A percentile compares a stretch with the other conserved stretches of the same genome.
Evolutionary conservation across 1,140 invertebrate species (phyloP).

Genomic region (Heliconius congener): DNA sequence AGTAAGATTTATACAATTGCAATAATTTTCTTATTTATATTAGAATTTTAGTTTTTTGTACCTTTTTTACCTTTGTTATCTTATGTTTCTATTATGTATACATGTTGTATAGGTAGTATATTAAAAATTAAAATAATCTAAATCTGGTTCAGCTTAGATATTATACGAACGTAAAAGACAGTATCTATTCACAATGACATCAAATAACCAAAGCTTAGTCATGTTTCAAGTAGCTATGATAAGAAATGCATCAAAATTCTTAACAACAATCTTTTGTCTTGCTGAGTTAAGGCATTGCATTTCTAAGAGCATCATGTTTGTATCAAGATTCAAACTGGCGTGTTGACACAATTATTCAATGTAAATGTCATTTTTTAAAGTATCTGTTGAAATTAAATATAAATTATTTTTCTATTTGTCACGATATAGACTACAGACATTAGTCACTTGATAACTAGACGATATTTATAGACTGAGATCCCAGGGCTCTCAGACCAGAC

Average conservation of each 20-base stretch:
- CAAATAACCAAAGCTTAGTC: constrained; percentile 28
- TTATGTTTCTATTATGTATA: too few relatives aligned
- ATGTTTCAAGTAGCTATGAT: constrained; percentile 27
- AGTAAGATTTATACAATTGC: too few relatives aligned
- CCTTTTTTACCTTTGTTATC: too few relatives aligned
- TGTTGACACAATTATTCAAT: neutral
- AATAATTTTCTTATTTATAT: too few relatives aligned
- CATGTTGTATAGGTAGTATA: too few relatives aligned
- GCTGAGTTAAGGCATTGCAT: constrained; percentile 19
- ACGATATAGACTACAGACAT: too few relatives aligned
- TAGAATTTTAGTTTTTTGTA: too few relatives aligned
- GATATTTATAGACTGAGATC: too few relatives aligned
- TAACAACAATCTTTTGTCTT: constrained; percentile 30
- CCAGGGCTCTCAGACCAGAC: too few relatives aligned
- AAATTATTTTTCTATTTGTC: too few relatives aligned
- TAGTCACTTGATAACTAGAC: too few relatives aligned
- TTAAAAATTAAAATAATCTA: neutral
- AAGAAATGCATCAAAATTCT: constrained; percentile 39
- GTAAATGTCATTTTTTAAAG: neutral
- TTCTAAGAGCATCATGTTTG: constrained; percentile 6
- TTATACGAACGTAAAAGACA: neutral
- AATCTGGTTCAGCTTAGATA: neutral
- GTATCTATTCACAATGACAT: neutral
- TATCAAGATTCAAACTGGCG: constrained; percentile 18
- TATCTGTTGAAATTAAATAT: too few relatives aligned